Evolutionary conservation across 2,888 invertebrate species (phyloP).

Genomic region (Melanostoma mellinum): DNA sequence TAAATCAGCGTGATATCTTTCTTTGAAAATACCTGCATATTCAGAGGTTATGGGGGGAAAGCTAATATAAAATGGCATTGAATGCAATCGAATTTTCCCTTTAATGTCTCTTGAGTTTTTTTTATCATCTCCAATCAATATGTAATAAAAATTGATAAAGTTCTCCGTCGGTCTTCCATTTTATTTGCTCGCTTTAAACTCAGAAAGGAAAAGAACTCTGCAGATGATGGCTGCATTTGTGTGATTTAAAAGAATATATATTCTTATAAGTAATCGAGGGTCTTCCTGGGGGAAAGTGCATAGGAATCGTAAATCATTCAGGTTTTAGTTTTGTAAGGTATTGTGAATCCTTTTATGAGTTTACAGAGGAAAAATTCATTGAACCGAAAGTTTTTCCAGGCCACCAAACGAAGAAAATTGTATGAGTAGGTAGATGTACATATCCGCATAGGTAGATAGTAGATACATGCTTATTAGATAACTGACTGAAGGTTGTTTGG

Average conservation of each 20-base stretch:
- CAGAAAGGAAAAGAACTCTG: conserved; percentile 15
- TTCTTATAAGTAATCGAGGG: conserved; percentile 31
- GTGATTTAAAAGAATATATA: conserved; percentile 37
- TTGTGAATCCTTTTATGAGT: conserved; percentile 15
- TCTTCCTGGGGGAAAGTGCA: conserved; percentile 16
- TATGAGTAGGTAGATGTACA: too few relatives aligned
- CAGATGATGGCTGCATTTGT: conserved; percentile 41
- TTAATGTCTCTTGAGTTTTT: conserved; percentile 3
- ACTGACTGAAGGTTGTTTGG: too few relatives aligned
- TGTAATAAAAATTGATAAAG: conserved; percentile 26
- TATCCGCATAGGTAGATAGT: too few relatives aligned
- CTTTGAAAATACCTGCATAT: conserved; percentile 1
- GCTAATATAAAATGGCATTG: conserved; percentile 37
- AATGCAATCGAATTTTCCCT: conserved; percentile 24
- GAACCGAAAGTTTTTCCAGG: too few relatives aligned
- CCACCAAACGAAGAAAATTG: too few relatives aligned
- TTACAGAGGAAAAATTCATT: background rate
- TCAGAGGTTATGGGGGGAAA: conserved; percentile 6
- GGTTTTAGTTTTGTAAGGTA: conserved; percentile 18
- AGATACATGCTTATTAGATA: too few relatives aligned
- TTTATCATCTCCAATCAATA: background rate
- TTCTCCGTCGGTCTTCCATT: conserved; percentile 22
- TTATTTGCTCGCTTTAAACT: conserved; percentile 23
- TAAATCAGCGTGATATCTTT: too few relatives aligned
- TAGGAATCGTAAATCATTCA: conserved; percentile 55